Evolutionary conservation across 2,113 vertebrate species (phyloP), one percentile per base, ranked within the genome.

Genomic region (Nothobranchius furzeri): DNA sequence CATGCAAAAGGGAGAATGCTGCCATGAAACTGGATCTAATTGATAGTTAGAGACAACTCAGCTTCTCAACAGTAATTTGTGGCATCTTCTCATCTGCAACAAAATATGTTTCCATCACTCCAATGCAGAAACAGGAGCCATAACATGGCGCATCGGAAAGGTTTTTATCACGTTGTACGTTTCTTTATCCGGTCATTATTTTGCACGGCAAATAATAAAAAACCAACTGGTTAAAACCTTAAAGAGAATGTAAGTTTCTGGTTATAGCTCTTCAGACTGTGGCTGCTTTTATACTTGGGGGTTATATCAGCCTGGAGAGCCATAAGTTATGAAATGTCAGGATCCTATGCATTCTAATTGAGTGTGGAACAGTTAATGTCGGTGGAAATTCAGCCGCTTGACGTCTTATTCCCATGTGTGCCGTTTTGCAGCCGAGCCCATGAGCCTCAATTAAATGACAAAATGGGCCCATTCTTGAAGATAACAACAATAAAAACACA

Each of bases 21-120:
- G 92, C 89, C 83, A 90, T 89, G 93, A 94, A 93, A 94, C 86
- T 91, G 88, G 88, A 93, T 94, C 92, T 95, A 94, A 95, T 93
- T 95, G 95, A 96, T 94, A 90, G 89, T 93, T 88, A 90, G 88
- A 90, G 90, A 91, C 88, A 89, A 91, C 90, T 85, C 74, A 91
- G 90, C 88, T 91, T 92, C 93, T 86, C 86, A 90, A 70, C 60
- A 62, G 71, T 78, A 78, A 80, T 87, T 75, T 69, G 68, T 72
- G 55, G 53, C 70, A 12, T 84, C 66, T 76, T 74, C 68, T 76
- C 60, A 71, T 42, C 57, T 68, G 40, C 60, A 49, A 68, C 68
- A 60, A 59, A 40, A 50, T 76, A 25, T 61, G 64, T 86, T 82
- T 77, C 78, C 43, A 40, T 73, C 65, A 81, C 62, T 60, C 40